A percentile compares a stretch with the other conserved stretches of the same genome.
These are phyloP conservation scores for Onychorhynchus coronatus DNA, from an alignment of 2,113 vertebrate genomes.

Conservation along the genomic window DNA sequence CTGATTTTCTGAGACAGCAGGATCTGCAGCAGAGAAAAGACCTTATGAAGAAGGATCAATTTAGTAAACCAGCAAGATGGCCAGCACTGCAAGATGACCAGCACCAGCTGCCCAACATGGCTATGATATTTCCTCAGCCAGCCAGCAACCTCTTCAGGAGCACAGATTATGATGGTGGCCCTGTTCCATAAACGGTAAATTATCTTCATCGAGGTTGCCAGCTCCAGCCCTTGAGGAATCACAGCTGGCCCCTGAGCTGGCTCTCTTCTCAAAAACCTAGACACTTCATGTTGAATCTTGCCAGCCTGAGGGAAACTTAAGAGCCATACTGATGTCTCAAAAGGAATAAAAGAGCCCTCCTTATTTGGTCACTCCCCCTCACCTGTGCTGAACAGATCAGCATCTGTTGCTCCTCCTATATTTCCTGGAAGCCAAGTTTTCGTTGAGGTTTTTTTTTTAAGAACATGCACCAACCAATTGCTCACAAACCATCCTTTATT, in stretches of 20 bases:
- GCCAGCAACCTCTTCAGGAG: not conserved
- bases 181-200: not conserved
- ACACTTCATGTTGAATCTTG: not conserved
- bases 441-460: not conserved
- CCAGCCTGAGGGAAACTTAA: not conserved
- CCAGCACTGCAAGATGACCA: not conserved
- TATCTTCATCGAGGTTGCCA: not conserved
- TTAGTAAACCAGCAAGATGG: not conserved
- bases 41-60: not conserved
- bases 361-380: not conserved
- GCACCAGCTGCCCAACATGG: not conserved
- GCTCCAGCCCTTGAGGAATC: not conserved
- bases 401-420: not conserved
- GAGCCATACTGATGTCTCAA: not conserved
- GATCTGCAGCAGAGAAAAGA: not conserved
- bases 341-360: not conserved
- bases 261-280: not conserved
- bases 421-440: not conserved
- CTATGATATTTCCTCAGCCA: not conserved
- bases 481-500: constrained; percentile 30
- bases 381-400: not conserved
- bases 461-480: not conserved
- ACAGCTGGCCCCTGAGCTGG: not conserved
- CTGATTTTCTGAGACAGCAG: not conserved
- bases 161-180: not conserved